These are phyloP conservation scores for Nudaria mundana DNA, from an alignment of 2,888 invertebrate species.

Conservation along the genomic window DNA sequence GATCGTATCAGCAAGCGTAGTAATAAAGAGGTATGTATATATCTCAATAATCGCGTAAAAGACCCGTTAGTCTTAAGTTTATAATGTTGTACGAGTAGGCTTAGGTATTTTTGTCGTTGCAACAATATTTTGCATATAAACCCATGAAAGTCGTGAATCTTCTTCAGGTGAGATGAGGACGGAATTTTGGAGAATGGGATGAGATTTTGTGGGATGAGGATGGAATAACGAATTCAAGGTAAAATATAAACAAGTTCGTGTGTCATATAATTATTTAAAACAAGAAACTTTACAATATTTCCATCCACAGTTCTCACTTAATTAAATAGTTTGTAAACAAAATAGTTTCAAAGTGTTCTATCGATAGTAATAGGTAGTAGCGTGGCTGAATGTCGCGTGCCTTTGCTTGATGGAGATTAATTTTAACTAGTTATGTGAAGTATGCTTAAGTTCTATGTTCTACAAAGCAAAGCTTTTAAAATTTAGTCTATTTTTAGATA, in stretches of 20 bases:
- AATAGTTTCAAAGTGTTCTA: conserved; percentile 42
- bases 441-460: conserved; percentile 15
- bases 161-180: too few species aligned
- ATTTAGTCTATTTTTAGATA: not conserved
- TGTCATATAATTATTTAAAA: conserved; percentile 27
- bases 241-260: conserved; percentile 25
- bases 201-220: too few species aligned
- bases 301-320: conserved; percentile 37
- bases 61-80: too few species aligned
- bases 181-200: too few species aligned
- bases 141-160: too few species aligned
- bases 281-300: conserved; percentile 35
- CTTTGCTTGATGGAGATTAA: conserved; percentile 45
- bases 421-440: conserved; percentile 33
- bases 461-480: conserved; percentile 44
- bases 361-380: conserved; percentile 15
- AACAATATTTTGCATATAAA: too few species aligned
- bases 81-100: too few species aligned
- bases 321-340: conserved; percentile 61
- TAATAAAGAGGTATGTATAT: too few species aligned
- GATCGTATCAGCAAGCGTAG: too few species aligned
- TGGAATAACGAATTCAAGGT: too few species aligned
- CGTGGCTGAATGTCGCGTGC: conserved; percentile 29
- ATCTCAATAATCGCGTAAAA: too few species aligned
- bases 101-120: too few species aligned